Base-by-base conservation (phyloP, 2,888 invertebrate species). In the Dynastes maya region DNA sequence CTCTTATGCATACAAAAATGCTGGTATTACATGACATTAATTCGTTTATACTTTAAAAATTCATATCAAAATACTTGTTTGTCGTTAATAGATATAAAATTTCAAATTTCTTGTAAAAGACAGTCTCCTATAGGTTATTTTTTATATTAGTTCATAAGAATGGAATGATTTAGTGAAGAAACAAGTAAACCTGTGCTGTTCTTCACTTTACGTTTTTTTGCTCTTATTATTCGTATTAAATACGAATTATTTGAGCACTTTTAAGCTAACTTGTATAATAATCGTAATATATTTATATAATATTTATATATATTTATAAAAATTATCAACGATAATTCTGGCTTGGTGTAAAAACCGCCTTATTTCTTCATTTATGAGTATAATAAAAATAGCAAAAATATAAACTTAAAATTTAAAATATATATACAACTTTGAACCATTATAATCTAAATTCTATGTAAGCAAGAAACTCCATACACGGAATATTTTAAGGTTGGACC, bases 381-480 rank as follows among this genome's bases (percentile, higher is more conserved):
- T 82, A 83, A 82, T 85, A 84, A 84, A 85, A 84, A 84, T 85
- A 86, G 86, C 85, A 84, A 86, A 86, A 86, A 86, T 86, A 86
- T 83, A 86, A 86, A 86, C 85, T 85, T 85, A 82, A 80, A 80
- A 79, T 81, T 84, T 84, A 84, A 82, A 68, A 84, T 85, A 84
- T 86, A 77, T 85, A 85, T 80, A 78, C 79, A 79, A 64, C 79
- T 70, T 61, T 85, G 84, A 80, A 78, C 72, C 64, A 71, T 78
- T 78, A 63, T 29, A 72, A 64, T 55, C 71, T 78, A 78, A 49
- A 40, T 61, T 51, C 16, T 45, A 61, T 45, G 45, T 74, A 74
- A 74, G 72, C 72, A 74, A 74, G 72, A 74, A 74, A 61, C 63
- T 61, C 72, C 27, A 16, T 45, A 58, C 22, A 58, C 5, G n/a